Conservation (phyloP, 2,888 invertebrate species). For the Megalurothrips usitatus region DNA sequence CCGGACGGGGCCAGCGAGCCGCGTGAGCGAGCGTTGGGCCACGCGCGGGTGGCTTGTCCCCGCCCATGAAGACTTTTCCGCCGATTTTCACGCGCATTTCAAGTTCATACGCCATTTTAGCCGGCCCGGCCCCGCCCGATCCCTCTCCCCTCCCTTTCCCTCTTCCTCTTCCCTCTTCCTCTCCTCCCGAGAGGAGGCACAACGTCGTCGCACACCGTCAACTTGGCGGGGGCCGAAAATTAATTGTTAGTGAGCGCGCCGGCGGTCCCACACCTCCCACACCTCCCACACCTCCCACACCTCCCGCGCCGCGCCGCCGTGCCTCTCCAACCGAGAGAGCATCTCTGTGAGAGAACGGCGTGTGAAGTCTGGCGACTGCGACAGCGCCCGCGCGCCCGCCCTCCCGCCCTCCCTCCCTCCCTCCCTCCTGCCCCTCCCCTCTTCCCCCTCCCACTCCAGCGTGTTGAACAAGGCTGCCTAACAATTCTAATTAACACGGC, state of each 20-base stretch:
- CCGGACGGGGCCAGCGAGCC: no score
- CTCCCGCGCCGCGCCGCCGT: background rate
- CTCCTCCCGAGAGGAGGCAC: background rate
- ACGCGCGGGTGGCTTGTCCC: no score
- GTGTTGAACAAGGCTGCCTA: background rate
- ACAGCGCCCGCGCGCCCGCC: background rate
- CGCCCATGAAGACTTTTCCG: no score
- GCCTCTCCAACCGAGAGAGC: background rate
- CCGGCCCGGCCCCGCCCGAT: no score
- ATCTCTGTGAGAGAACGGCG: background rate
- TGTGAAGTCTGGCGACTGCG: background rate
- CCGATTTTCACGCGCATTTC: no score
- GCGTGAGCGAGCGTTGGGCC: no score
- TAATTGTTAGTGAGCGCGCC: background rate
- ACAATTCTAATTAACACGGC: slow-evolving; percentile 21
- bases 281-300: background rate
- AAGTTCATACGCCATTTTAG: no score
- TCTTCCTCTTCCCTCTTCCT: no score
- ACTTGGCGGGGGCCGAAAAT: background rate
- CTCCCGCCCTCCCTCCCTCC: background rate
- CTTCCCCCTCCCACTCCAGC: background rate
- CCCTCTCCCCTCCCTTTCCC: no score
- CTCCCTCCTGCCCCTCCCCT: background rate
- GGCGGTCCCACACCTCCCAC: background rate
- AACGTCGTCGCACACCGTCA: background rate